Conservation (phyloP, 2,888 invertebrate genomes). For the Agriopis leucophaearia region DNA sequence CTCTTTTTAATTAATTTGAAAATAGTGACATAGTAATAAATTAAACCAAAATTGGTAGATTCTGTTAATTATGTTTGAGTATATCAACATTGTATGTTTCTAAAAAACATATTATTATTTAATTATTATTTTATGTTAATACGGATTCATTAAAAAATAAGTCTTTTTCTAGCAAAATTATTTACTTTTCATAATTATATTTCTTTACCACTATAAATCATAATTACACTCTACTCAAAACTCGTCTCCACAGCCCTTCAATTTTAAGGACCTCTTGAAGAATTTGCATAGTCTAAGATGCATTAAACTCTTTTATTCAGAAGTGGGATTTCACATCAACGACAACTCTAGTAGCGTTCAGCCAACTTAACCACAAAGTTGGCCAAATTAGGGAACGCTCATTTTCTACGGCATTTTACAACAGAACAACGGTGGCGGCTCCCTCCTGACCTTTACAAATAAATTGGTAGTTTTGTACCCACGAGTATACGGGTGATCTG, state of each 20-base stretch:
- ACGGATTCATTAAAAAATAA: background rate
- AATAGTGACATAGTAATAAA: too few relatives aligned
- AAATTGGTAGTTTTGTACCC: background rate
- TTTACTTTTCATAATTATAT: background rate
- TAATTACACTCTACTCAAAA: slow-evolving; percentile 2
- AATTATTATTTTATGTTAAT: too few relatives aligned
- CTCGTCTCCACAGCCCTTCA: slow-evolving; percentile 38
- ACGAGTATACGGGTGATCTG: slow-evolving; percentile 74
- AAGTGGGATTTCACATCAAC: slow-evolving; percentile 23
- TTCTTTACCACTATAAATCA: background rate
- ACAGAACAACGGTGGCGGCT: background rate
- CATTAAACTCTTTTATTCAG: slow-evolving; percentile 53
- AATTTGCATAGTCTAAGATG: slow-evolving; percentile 66
- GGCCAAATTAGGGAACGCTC: background rate
- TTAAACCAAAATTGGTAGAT: too few relatives aligned
- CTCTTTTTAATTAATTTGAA: too few relatives aligned
- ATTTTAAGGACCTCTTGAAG: slow-evolving; percentile 47
- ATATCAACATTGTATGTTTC: too few relatives aligned
- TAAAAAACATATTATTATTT: too few relatives aligned
- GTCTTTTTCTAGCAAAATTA: background rate
- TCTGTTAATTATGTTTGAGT: too few relatives aligned
- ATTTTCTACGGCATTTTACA: background rate
- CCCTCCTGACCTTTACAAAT: background rate
- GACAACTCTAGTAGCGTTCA: slow-evolving; percentile 42
- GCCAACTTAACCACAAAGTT: background rate